Conservation (phyloP, 2,113 vertebrate species). For the Pedionomus torquatus region DNA sequence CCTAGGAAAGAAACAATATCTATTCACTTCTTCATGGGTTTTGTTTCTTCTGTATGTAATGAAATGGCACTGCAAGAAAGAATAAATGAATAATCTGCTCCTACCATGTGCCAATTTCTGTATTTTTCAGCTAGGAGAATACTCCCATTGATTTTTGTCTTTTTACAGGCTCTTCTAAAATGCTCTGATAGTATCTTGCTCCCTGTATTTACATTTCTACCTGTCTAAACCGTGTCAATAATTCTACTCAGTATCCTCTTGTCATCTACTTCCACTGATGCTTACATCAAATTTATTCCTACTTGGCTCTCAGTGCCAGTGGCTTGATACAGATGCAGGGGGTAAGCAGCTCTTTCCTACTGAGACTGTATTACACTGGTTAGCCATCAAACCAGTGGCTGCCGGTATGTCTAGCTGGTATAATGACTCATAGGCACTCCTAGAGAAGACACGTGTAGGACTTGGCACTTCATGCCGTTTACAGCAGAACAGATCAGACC, state of each 20-base stretch:
- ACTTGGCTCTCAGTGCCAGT: background rate
- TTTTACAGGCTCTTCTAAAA: conserved; percentile 3
- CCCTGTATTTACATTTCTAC: background rate
- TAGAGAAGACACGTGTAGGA: background rate
- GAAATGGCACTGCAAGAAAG: conserved; percentile 30
- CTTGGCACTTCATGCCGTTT: background rate
- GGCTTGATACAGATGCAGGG: fast-evolving
- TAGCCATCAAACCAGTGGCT: background rate
- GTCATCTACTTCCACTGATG: background rate
- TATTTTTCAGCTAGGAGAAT: background rate
- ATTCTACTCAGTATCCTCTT: background rate
- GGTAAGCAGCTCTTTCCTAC: background rate
- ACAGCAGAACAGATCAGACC: background rate
- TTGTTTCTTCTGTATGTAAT: conserved; percentile 7
- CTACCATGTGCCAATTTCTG: background rate
- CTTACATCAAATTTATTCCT: background rate
- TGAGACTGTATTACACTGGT: fast-evolving
- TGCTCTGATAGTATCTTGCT: background rate
- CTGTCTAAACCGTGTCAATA: background rate
- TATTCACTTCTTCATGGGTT: conserved; percentile 1
- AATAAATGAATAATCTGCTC: conserved; percentile 22
- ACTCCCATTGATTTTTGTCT: background rate
- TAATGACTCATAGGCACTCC: background rate
- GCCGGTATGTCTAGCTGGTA: background rate
- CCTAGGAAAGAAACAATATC: conserved; percentile 23